Conservation (phyloP, 2,888 invertebrate genomes). For the Epistrophe grossulariae region DNA sequence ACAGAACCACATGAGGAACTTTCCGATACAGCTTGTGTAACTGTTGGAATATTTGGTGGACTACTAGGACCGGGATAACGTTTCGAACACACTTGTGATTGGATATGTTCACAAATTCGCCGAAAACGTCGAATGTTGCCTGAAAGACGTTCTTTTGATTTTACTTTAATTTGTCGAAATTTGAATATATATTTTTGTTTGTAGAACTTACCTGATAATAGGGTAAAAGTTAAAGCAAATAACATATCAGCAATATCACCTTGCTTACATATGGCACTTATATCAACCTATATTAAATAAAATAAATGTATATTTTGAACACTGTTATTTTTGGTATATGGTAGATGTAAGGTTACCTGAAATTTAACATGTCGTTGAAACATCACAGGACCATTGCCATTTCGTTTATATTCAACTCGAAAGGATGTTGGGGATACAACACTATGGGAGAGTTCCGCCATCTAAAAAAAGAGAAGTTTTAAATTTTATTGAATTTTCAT, state of each 20-base stretch:
- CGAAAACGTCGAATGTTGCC: slow-evolving; percentile 97
- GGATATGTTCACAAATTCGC: slow-evolving; percentile 98
- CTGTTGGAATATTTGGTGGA: slow-evolving; percentile 82
- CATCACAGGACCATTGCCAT: slow-evolving; percentile 97
- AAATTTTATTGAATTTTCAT: no score
- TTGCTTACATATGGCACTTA: slow-evolving; percentile 92
- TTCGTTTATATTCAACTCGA: slow-evolving; percentile 98
- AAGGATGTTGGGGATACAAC: slow-evolving; percentile 99
- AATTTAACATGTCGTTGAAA: slow-evolving; percentile 98
- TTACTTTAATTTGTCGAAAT: slow-evolving; percentile 38
- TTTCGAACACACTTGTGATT: slow-evolving; percentile 90
- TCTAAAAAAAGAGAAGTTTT: slow-evolving; percentile 85
- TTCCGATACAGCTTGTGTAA: slow-evolving; percentile 84
- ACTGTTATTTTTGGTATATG: not conserved
- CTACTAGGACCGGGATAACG: slow-evolving; percentile 84
- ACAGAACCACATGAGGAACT: slow-evolving; percentile 84
- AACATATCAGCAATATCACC: slow-evolving; percentile 88
- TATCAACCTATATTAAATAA: slow-evolving; percentile 89
- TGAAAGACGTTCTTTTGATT: slow-evolving; percentile 81
- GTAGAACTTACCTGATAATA: slow-evolving; percentile 91
- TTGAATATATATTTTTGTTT: not conserved
- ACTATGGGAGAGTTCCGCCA: slow-evolving; percentile 97
- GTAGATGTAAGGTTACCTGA: slow-evolving; percentile 85
- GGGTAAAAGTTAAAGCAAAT: slow-evolving; percentile 97
- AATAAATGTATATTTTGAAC: not conserved